Conservation (phyloP, 2,113 vertebrate species). For the Dasyprocta punctata region DNA sequence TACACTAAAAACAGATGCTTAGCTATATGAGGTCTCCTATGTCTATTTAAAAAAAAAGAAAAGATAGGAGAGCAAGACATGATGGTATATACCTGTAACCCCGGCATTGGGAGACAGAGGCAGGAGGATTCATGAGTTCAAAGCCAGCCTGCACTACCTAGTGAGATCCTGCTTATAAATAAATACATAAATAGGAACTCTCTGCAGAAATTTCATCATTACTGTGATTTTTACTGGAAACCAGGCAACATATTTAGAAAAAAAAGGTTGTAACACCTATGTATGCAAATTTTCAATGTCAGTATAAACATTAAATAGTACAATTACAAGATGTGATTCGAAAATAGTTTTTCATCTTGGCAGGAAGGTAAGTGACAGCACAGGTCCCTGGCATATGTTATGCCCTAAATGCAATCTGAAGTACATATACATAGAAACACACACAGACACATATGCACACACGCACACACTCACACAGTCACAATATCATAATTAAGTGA, state of each 20-base stretch:
- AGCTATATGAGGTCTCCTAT: background rate
- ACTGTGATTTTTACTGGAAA: background rate
- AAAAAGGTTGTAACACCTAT: background rate
- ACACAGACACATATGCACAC: background rate
- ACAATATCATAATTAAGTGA: background rate
- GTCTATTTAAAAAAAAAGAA: background rate
- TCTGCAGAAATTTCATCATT: background rate
- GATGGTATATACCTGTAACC: background rate
- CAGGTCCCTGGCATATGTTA: too few species aligned
- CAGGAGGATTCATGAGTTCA: background rate
- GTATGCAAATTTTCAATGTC: too few species aligned
- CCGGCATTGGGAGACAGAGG: background rate
- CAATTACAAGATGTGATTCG: too few species aligned
- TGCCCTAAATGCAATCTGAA: background rate
- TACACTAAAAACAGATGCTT: background rate
- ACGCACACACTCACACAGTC: background rate
- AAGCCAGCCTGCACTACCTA: background rate
- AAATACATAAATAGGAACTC: background rate
- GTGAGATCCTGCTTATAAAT: background rate
- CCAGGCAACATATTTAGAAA: background rate
- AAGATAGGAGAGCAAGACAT: background rate
- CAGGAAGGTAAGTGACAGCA: too few species aligned
- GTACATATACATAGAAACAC: background rate
- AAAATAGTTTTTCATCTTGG: too few species aligned
- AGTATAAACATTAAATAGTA: too few species aligned